Percentiles rank a stretch among this genome's conserved stretches.
phyloP scores from a whole-genome alignment of 2,888 invertebrate genomes.

The Andrena trimmerana region DNA sequence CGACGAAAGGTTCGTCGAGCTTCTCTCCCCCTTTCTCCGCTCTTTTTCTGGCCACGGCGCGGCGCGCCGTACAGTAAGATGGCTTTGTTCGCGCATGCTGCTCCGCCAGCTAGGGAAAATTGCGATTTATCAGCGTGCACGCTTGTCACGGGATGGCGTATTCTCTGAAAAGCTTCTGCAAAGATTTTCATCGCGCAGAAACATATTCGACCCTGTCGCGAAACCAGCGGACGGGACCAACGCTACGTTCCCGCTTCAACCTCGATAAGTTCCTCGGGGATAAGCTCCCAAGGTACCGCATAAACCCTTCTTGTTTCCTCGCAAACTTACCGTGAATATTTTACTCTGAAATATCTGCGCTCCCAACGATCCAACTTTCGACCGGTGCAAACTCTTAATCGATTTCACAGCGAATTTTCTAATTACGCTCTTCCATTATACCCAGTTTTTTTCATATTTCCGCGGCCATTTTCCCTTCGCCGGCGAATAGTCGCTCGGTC shows the following conservation, averaged over 20 bases:
- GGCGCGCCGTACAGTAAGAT: background rate
- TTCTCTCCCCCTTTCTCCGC: background rate
- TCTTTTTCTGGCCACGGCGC: conserved; percentile 10
- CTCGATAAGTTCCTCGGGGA: conserved; percentile 50
- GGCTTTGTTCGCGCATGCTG: conserved; percentile 30
- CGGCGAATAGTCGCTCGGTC: conserved; percentile 13
- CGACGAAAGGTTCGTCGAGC: conserved; percentile 19
- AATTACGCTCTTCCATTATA: conserved; percentile 10
- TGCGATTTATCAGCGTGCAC: conserved; percentile 54
- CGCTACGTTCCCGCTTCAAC: conserved; percentile 24
- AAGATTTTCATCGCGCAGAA: conserved; percentile 50
- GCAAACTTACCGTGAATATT: conserved; percentile 42
- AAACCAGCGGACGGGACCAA: conserved; percentile 14
- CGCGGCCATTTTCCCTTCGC: background rate
- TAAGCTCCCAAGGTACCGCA: conserved; percentile 38
- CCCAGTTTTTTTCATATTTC: background rate
- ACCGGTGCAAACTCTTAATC: conserved; percentile 28
- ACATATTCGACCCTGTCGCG: conserved; percentile 39
- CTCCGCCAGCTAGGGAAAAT: conserved; percentile 37
- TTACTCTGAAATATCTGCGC: conserved; percentile 41
- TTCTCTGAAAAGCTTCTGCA: conserved; percentile 31
- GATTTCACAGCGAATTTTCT: conserved; percentile 36
- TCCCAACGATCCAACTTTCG: conserved; percentile 31
- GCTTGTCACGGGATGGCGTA: conserved; percentile 45
- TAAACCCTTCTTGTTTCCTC: conserved; percentile 50